Evolutionary conservation across 2,113 vertebrate genomes (phyloP).

Genomic region (Chamaea fasciata): DNA sequence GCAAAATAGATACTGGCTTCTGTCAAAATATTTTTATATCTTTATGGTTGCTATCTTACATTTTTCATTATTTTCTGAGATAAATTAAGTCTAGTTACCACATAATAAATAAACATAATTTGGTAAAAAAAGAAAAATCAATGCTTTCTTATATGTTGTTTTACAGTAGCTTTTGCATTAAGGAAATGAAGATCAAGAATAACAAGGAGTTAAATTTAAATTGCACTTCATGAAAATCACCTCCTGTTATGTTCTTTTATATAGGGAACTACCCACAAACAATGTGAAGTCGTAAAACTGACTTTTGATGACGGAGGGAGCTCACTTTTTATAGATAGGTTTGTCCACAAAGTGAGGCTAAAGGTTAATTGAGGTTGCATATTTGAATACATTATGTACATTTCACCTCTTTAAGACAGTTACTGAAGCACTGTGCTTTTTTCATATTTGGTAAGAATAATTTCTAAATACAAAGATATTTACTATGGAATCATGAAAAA

Average conservation of each 20-base stretch:
- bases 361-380: constrained; percentile 49
- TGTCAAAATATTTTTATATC: background rate
- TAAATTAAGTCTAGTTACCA: background rate
- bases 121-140: background rate
- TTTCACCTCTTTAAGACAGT: background rate
- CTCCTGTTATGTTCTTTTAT: background rate
- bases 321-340: background rate
- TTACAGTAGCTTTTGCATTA: background rate
- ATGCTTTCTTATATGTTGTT: background rate
- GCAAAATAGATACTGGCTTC: background rate
- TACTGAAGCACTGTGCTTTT: background rate
- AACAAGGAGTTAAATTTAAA: background rate
- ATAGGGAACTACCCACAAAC: background rate
- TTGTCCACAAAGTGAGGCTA: constrained; percentile 3
- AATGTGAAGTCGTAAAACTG: background rate
- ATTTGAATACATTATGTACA: background rate
- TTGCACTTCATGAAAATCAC: background rate
- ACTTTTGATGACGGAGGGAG: background rate
- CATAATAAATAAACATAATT: background rate
- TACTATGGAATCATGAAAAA: constrained; percentile 2
- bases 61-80: background rate
- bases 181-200: background rate
- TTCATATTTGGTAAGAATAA: background rate
- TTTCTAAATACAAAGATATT: background rate
- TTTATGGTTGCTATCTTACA: background rate